Evolutionary conservation across 2,797 vertebrate genomes (phyloP), one percentile per base, ranked within the genome.

Genomic region (Trematomus bernacchii): DNA sequence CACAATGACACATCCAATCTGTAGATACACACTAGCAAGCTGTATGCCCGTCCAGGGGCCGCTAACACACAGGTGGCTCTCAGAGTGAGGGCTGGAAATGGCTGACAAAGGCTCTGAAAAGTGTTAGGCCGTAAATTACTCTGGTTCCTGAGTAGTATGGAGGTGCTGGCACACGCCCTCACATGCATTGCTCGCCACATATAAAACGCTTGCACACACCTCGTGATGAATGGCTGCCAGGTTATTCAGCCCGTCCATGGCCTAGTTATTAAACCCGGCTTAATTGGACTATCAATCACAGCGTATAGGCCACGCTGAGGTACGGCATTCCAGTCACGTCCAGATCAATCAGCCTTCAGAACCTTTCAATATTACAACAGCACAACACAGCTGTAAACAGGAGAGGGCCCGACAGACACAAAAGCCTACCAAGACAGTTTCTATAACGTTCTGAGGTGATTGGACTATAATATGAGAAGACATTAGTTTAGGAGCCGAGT

Each of bases 241-340:
- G 80, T 80, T 85, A 83, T 86, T 91, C 85, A 88, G 85, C 85
- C 83, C 54, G 84, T 91, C 87, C 87, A 83, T 87, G 90, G 84
- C 84, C 86, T 79, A 77, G 93, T 94, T 95, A 95, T 94, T 94
- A 95, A 93, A 93, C 80, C 73, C 63, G 50, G 65, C 85, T 89
- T 95, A 94, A 94, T 92, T 94, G 92, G 89, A 93, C 93, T 82
- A 94, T 93, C 92, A 93, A 94, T 94, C 93, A 94, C 85, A 1
- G 18, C 80, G 85, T 91, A 85, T 33, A 59, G 84, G 80, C 84
- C 71, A 85, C 76, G 76, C 68, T 16, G 37, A 79, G 74, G 66
- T 84, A 80, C 27, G 10, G 71, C 74, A 91, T 88, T 93, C 87
- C 71, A 72, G 76, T 93, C 87, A 92, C 85, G 68, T 88, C 76